Base-by-base conservation (phyloP, 1,140 invertebrate genomes). In the Drosophila obscura region DNA sequence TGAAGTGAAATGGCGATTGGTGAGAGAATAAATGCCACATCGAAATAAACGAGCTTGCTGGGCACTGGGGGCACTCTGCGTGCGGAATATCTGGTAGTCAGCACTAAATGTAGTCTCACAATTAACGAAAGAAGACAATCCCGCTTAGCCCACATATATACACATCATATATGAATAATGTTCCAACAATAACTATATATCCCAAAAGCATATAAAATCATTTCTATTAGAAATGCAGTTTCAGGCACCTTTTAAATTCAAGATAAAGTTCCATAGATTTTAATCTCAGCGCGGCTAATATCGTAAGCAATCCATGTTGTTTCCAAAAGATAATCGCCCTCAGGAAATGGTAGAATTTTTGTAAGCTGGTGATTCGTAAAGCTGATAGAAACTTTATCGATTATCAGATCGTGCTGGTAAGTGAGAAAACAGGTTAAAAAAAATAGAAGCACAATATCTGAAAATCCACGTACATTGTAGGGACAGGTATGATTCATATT, bases 1-100 rank as follows among this genome's bases (percentile, higher is more conserved):
- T 28, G 35, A 67, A 44, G 5, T 9, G 24, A 63, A 52, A 35
- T 49, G 19, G 28, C 16, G 48, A 39, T 50, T 58, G 67, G 52
- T 28, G 46, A 58, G 15, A 41, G 52, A 60, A 74, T 74, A 74
- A 74, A 58, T 58, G 19, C 35, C 50, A 63, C 60, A 13, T 56
- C 44, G 41, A 65, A 53, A 74, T 57, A 69, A 69, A 7, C 31
- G n/a, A 19, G 45, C 39, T 19, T 19, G 19, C 2, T 19, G 19
- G n/a, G n/a, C n/a, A n/a, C 31, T 58, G 35, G 26, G 15, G 66
- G 52, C 67, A 44, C 35, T 69, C 44, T 50, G 52, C 53, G 50
- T 55, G 62, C 28, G 72, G 66, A 55, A 66, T 57, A 66, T 75
- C 55, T 75, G 39, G 72, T 44, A 75, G 71, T 74, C 72, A 19